Base-by-base conservation (phyloP, 2,797 vertebrate genomes). In the Hydrolagus colliei region DNA sequence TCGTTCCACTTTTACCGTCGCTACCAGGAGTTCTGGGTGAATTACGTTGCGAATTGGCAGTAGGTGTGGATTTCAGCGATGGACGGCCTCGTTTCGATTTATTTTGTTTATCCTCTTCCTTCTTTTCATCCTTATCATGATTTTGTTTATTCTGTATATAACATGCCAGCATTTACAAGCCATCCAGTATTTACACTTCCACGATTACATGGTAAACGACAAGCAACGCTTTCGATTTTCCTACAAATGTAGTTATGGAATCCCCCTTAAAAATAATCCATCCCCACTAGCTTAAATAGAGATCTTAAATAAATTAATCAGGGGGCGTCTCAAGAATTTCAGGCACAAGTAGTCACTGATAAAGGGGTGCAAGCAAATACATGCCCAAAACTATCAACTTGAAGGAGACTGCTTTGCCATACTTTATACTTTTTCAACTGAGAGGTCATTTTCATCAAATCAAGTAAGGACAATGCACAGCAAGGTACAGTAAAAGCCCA, bases 11-110 rank as follows among this genome's bases (percentile, higher is more conserved):
- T 77, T 95, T 96, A 59, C 95, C 93, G 87, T 98, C 97, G 0
- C 88, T 94, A 91, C 89, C 95, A 1, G 95, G 91, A 0, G 94
- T 92, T 89, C 96, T 97, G 86, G 96, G 91, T 84, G 95, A 87
- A 86, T 93, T 92, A 86, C 95, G 96, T 0, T 93, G 90, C 0
- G 93, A 87, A 87, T 92, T 92, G 32, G 93, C 89, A 1, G 93
- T 93, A 71, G 97, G 95, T 0, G 95, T 90, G 20, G 95, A 95
- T 88, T 96, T 96, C 89, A 95, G 93, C 87, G 95, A 96, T 78
- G 97, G 97, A 63, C 97, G 96, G 3, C 98, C 97, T 9, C 97
- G 94, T 88, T 95, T 98, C 27, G 90, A 87, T 80, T 89, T 22
- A 0, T 13, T 91, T 77, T 95, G 94, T 18, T 92, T 93, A 87